Percentiles rank a stretch among this genome's conserved stretches.
These are phyloP conservation scores for Anthrax anthrax DNA, from an alignment of 2,888 invertebrate species.

Conservation along the genomic window DNA sequence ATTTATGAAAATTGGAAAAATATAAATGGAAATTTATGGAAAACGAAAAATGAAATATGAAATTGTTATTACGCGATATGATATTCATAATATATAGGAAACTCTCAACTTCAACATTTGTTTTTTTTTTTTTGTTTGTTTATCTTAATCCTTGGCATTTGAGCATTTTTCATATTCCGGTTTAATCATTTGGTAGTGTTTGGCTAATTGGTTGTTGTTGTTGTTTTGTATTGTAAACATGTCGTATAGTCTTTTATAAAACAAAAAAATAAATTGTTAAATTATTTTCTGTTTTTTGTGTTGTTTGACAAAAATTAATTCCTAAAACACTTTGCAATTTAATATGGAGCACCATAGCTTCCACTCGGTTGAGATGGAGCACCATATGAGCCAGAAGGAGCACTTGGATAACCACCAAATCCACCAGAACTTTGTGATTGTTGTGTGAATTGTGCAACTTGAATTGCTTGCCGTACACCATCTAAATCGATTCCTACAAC, in stretches of 20 bases:
- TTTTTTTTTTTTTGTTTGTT: constrained; percentile 1
- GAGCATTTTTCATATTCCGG: background rate
- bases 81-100: background rate
- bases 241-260: no score
- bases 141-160: constrained; percentile 5
- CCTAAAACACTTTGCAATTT: background rate
- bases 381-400: constrained; percentile 43
- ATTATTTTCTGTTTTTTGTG: no score
- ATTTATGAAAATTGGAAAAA: background rate
- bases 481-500: constrained; percentile 77
- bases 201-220: constrained; percentile 4
- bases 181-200: constrained; percentile 8
- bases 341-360: constrained; percentile 46
- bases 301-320: background rate
- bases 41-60: background rate
- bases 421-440: constrained; percentile 39
- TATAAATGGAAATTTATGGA: background rate
- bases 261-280: background rate
- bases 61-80: background rate
- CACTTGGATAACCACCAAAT: constrained; percentile 34
- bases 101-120: constrained; percentile 10
- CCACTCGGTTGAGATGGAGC: constrained; percentile 48
- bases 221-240: background rate
- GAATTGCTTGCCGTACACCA: constrained; percentile 73
- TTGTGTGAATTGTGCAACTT: constrained; percentile 74